A percentile compares a stretch with the other conserved stretches of the same genome.
Evolutionary conservation across 1,140 invertebrate genomes (phyloP).

Genomic region (Atopsyche davidsoni): DNA sequence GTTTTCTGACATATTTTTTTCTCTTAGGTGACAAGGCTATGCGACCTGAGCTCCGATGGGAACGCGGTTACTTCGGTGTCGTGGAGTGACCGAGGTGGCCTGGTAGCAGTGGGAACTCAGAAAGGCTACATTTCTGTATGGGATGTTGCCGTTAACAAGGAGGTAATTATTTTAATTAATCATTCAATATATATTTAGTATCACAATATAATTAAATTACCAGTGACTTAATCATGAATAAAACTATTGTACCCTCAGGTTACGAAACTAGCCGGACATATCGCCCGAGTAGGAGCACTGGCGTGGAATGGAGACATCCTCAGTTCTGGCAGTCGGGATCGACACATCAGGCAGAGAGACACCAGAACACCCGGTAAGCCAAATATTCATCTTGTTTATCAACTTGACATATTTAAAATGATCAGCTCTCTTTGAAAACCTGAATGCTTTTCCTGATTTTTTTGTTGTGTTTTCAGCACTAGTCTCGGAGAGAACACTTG

Average conservation of each 20-base stretch:
- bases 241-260: constrained; percentile 52
- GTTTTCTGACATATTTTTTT: constrained; percentile 1
- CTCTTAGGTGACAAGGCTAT: constrained; percentile 79
- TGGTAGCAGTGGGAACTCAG: constrained; percentile 96
- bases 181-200: neutral
- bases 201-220: constrained; percentile 4
- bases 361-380: constrained; percentile 75
- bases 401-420: neutral
- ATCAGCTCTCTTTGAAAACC: too few relatives aligned
- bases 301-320: constrained; percentile 98
- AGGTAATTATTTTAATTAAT: constrained; percentile 50
- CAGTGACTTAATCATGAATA: too few relatives aligned
- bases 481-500: constrained; percentile 70
- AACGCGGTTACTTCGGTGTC: constrained; percentile 98
- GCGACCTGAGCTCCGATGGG: constrained; percentile 87
- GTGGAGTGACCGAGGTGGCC: constrained; percentile 95
- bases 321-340: constrained; percentile 92
- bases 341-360: constrained; percentile 92
- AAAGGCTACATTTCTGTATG: constrained; percentile 95
- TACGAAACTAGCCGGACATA: constrained; percentile 87
- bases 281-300: constrained; percentile 86
- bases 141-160: constrained; percentile 94
- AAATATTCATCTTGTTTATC: neutral
- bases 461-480: constrained; percentile 41
- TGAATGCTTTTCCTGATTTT: neutral